Evolutionary conservation across 2,113 vertebrate species (phyloP), one percentile per base, ranked within the genome.

Genomic region (Nothoprocta perdicaria): DNA sequence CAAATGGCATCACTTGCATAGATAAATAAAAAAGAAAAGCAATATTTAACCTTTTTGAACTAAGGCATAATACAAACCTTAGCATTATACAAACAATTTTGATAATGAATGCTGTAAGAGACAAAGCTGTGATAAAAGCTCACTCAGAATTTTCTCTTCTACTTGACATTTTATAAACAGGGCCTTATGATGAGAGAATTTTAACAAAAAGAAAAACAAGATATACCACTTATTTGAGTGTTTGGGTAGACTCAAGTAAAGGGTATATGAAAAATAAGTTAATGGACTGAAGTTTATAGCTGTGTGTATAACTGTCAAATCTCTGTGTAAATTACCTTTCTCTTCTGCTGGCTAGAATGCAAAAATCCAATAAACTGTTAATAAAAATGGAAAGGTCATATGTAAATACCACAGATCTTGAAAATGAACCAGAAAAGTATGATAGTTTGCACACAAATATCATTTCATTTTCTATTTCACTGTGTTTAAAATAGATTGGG

Each of bases 341-440:
- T 97, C 94, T 97, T 97, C 89, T 97, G 72, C 89, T 96, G 93
- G 72, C 87, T 96, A 76, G 88, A 95, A 97, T 98, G 96, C 93
- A 97, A 97, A 97, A 98, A 97, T 97, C 95, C 96, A 98, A 98
- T 97, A 98, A 97, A 97, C 96, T 97, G 91, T 96, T 98, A 97
- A 98, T 98, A 97, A 97, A 98, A 98, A 97, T 84, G 71, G 94
- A 98, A 98, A 98, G 97, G 98, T 98, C 97, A 97, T 97, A 97
- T 98, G 97, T 97, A 98, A 98, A 98, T 98, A 97, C 61, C 93
- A 95, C 67, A 96, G 92, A 96, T 97, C 89, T 96, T 94, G 95
- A 97, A 97, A 97, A 97, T 93, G 92, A 97, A 97, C 93, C 78
- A 95, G 95, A 96, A 97, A 94, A 97, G 93, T 94, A 83, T 4